phyloP scores from a whole-genome alignment of 2,888 invertebrate species.

The Sarcophaga variegata region DNA sequence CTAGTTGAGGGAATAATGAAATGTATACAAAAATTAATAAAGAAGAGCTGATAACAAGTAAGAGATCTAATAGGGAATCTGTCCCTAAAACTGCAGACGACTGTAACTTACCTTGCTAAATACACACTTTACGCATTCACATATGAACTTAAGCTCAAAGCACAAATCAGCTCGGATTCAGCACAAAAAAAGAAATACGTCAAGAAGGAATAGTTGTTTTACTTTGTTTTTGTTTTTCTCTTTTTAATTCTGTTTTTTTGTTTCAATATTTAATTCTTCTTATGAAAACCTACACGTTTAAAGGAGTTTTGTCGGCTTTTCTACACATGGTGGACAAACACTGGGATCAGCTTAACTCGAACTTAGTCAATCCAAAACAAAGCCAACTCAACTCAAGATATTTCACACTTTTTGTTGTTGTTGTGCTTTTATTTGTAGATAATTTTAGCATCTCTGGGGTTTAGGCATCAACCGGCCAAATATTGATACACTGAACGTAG shows the following conservation, averaged over 20 bases:
- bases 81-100: not conserved
- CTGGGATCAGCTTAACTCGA: constrained; percentile 14
- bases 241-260: constrained; percentile 26
- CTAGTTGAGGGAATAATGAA: too few species aligned
- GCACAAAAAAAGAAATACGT: constrained; percentile 7
- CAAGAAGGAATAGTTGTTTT: constrained; percentile 19
- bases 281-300: constrained; percentile 40
- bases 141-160: not conserved
- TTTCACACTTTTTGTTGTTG: not conserved
- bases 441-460: constrained; percentile 33
- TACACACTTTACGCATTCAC: constrained; percentile 8
- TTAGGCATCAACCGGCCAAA: not conserved
- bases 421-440: constrained; percentile 28
- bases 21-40: too few species aligned
- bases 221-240: constrained; percentile 14
- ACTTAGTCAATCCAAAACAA: constrained; percentile 23
- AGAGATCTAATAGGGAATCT: not conserved
- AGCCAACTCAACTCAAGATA: constrained; percentile 9
- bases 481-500: not conserved
- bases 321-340: constrained; percentile 33
- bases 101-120: constrained; percentile 42
- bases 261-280: constrained; percentile 45
- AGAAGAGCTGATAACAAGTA: too few species aligned
- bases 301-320: constrained; percentile 67
- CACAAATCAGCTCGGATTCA: not conserved